Conservation (phyloP, 2,797 vertebrate genomes). For the Setipinna tenuifilis region DNA sequence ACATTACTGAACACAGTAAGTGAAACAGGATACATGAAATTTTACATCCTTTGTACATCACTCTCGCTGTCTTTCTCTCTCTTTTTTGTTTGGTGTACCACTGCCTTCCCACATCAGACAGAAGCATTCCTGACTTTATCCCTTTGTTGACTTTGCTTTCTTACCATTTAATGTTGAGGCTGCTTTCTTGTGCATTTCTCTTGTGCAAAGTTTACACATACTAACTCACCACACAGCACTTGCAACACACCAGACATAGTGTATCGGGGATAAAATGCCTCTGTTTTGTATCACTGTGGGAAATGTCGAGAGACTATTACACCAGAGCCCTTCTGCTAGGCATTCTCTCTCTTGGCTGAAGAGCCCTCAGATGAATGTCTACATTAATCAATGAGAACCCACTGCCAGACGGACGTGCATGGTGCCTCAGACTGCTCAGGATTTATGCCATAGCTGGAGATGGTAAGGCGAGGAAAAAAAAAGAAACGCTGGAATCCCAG, state of each 20-base stretch:
- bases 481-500: not conserved
- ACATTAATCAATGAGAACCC: slow-evolving; percentile 72
- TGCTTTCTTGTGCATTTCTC: too few species aligned
- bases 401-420: slow-evolving; percentile 62
- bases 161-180: too few species aligned
- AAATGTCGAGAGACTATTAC: not conserved
- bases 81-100: too few species aligned
- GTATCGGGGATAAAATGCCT: not conserved
- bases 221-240: too few species aligned
- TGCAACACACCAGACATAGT: not conserved
- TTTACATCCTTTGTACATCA: not conserved
- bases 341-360: not conserved
- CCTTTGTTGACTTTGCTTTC: too few species aligned
- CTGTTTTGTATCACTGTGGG: not conserved
- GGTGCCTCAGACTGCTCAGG: slow-evolving; percentile 64
- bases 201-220: too few species aligned
- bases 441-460: slow-evolving; percentile 20
- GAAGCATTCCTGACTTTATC: too few species aligned
- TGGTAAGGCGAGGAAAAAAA: not conserved
- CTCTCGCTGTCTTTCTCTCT: too few species aligned
- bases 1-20: not conserved
- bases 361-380: slow-evolving; percentile 12
- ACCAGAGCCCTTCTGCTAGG: not conserved
- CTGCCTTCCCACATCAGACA: not conserved
- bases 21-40: not conserved